Conservation (phyloP, 2,797 vertebrate genomes). For the Pseudotriccus pelzelni region DNA sequence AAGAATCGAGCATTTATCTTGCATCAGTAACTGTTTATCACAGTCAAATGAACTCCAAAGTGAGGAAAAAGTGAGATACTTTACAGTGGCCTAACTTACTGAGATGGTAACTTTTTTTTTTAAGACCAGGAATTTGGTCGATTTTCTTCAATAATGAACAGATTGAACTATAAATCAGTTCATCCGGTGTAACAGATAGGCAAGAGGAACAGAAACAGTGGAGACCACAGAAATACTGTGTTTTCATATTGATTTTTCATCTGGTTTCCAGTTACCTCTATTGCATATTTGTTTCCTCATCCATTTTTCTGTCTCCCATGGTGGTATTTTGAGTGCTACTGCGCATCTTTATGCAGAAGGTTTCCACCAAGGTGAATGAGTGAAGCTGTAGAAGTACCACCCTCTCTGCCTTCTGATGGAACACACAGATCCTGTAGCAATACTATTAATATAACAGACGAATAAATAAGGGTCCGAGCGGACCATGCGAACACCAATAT, state of each 20-base stretch:
- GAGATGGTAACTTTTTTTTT: neutral
- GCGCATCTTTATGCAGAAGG: neutral
- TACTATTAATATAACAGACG: too few relatives aligned
- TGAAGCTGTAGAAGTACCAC: neutral
- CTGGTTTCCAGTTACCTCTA: neutral
- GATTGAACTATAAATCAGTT: neutral
- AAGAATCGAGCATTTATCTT: neutral
- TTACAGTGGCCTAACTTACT: neutral
- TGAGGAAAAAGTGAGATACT: neutral
- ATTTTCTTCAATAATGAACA: neutral
- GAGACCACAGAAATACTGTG: neutral
- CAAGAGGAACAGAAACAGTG: neutral
- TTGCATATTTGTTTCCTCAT: neutral
- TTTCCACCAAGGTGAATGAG: neutral
- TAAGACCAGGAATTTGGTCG: neutral
- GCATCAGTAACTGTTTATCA: neutral
- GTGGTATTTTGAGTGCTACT: neutral
- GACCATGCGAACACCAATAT: too few relatives aligned
- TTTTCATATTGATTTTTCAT: neutral
- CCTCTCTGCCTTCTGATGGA: neutral
- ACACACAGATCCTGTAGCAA: rapidly evolving
- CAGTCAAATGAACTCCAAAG: neutral
- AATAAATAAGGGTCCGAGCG: too few relatives aligned
- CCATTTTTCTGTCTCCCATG: neutral
- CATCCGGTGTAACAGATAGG: neutral